Conservation (phyloP, 2,888 invertebrate species). For the Dione vanillae region DNA sequence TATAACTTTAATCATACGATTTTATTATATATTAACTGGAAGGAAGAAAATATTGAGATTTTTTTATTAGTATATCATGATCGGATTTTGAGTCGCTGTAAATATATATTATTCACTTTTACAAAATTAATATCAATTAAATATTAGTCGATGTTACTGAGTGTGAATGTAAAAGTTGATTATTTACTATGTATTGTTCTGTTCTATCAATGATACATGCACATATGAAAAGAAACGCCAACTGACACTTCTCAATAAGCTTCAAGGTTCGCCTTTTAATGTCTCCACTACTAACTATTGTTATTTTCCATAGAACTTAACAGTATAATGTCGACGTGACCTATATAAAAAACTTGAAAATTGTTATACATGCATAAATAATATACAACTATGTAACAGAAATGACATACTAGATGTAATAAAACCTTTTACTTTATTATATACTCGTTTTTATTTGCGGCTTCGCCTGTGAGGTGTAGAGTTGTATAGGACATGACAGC, state of each 20-base stretch:
- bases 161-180: not conserved
- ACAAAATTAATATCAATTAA: not conserved
- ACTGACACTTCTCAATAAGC: slow-evolving; percentile 17
- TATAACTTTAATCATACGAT: too few relatives aligned
- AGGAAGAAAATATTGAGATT: too few relatives aligned
- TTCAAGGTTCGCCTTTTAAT: slow-evolving; percentile 29
- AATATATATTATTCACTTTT: not conserved
- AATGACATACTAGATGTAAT: too few relatives aligned
- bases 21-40: too few relatives aligned
- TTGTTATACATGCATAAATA: not conserved
- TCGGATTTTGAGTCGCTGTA: too few relatives aligned
- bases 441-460: too few relatives aligned
- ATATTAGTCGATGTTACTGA: not conserved
- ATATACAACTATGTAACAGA: too few relatives aligned
- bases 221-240: slow-evolving; percentile 9
- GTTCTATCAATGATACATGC: not conserved
- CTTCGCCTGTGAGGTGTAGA: too few relatives aligned
- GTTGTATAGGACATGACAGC: too few relatives aligned
- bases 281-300: slow-evolving; percentile 35
- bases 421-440: too few relatives aligned
- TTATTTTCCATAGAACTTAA: slow-evolving; percentile 24
- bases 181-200: not conserved
- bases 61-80: too few relatives aligned
- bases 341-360: not conserved
- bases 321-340: slow-evolving; percentile 1